Conservation (phyloP, 2,113 vertebrate species). For the cat (Felis catus) region F.catus_Fca126_mat1.0 CM031419.1:214438501-214439000, state of each 20-base stretch:
- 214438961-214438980: not conserved
- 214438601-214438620: not conserved
- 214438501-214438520: not conserved
- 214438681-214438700: not conserved
- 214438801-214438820: not conserved
- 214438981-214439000: not conserved
- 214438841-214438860: not conserved
- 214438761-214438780: not conserved
- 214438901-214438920: not conserved
- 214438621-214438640: no score
- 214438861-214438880: not conserved
- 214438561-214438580: not conserved
- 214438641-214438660: not conserved
- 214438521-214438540: not conserved
- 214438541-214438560: not conserved
- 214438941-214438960: not conserved
- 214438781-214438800: not conserved
- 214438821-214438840: not conserved
- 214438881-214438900: not conserved
- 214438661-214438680: not conserved
- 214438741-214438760: not conserved
- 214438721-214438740: not conserved
- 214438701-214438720: not conserved
- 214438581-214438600: not conserved
- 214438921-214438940: not conserved